Conservation (phyloP, 2,888 invertebrate species). For the Cryptus armator region DNA sequence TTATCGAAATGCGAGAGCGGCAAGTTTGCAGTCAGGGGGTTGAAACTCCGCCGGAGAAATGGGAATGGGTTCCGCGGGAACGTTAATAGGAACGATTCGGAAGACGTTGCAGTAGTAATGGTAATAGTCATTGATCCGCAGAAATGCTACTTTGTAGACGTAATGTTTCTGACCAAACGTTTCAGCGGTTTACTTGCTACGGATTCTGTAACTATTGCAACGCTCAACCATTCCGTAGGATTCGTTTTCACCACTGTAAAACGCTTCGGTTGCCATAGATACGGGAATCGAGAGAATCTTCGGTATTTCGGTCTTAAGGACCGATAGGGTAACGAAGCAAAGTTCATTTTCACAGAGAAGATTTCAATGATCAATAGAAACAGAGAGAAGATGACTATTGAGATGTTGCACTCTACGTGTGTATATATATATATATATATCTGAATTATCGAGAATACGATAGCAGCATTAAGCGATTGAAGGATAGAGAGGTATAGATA, state of each 20-base stretch:
- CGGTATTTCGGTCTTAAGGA: too few relatives aligned
- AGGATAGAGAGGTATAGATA: neutral
- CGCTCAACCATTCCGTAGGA: neutral
- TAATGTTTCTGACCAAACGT: constrained; percentile 19
- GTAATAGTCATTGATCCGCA: constrained; percentile 63
- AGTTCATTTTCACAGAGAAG: too few relatives aligned
- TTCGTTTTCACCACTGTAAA: neutral
- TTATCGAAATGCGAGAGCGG: constrained; percentile 44
- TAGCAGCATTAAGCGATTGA: neutral
- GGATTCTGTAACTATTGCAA: neutral
- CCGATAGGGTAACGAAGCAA: too few relatives aligned
- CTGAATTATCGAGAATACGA: too few relatives aligned
- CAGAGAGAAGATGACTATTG: neutral
- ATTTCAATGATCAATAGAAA: too few relatives aligned
- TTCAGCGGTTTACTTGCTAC: neutral
- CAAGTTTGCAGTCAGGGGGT: neutral
- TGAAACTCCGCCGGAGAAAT: neutral
- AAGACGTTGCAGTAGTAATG: constrained; percentile 23
- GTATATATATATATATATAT: neutral
- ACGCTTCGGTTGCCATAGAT: too few relatives aligned
- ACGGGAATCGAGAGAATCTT: too few relatives aligned
- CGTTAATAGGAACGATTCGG: constrained; percentile 26
- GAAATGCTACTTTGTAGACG: constrained; percentile 28
- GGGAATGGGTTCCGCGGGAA: constrained; percentile 1
- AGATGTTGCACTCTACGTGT: neutral